Conservation (phyloP, 2,113 vertebrate species). For the Rhinichthys klamathensis region DNA sequence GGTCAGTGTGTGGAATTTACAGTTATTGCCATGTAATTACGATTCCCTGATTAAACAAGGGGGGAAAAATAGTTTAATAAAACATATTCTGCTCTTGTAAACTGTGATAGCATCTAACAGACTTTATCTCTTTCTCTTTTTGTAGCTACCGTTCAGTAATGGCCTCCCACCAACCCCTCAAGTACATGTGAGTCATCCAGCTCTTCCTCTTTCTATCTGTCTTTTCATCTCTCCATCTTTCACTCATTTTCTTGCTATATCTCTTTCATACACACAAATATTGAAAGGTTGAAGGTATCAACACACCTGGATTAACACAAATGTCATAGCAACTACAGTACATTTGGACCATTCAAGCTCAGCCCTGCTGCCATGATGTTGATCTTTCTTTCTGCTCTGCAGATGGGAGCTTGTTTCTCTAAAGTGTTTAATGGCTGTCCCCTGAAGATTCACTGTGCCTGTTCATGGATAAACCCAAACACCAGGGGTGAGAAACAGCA, state of each 20-base stretch:
- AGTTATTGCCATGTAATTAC: neutral
- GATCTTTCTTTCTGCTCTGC: constrained; percentile 42
- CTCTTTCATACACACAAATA: neutral
- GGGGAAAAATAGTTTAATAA: neutral
- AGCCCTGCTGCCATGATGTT: neutral
- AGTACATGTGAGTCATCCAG: constrained; percentile 90
- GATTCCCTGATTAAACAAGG: neutral
- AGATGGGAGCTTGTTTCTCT: constrained; percentile 99
- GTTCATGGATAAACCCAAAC: constrained; percentile 98
- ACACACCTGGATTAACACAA: neutral
- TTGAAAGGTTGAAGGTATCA: neutral
- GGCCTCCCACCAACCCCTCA: constrained; percentile 97
- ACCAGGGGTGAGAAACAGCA: constrained; percentile 84
- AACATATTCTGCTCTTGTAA: neutral
- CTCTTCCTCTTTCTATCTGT: neutral
- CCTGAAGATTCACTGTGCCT: constrained; percentile 96
- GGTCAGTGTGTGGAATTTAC: neutral
- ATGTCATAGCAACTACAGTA: neutral
- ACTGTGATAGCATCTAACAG: neutral
- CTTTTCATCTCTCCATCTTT: neutral
- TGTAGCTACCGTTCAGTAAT: constrained; percentile 92
- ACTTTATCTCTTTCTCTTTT: neutral
- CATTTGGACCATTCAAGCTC: neutral
- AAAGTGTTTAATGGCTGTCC: constrained; percentile 99
- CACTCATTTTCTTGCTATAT: neutral